phyloP scores from a whole-genome alignment of 2,888 invertebrate species.

The Macropis europaea region DNA sequence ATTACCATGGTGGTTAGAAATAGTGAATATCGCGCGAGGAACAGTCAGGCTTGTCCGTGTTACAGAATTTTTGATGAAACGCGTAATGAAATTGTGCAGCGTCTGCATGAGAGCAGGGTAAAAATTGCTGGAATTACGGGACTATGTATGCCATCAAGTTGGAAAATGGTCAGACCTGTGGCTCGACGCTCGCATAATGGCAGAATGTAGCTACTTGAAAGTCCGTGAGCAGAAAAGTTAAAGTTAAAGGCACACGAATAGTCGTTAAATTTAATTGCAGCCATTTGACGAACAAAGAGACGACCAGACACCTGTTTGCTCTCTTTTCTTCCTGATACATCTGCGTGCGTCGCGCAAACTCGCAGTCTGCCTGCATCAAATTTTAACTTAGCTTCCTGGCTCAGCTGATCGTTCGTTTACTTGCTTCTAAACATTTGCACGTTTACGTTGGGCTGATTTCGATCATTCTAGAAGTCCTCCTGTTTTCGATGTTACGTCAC shows the following conservation, averaged over 20 bases:
- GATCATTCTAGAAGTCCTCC: too few species aligned
- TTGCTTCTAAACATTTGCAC: not conserved
- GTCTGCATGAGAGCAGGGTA: conserved; percentile 2
- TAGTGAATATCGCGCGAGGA: not conserved
- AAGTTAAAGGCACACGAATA: conserved; percentile 62
- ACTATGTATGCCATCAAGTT: conserved; percentile 17
- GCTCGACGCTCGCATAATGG: conserved; percentile 25
- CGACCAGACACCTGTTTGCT: conserved; percentile 73
- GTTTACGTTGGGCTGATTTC: not conserved
- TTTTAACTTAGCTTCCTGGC: not conserved
- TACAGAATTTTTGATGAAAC: not conserved
- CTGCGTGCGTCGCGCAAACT: not conserved
- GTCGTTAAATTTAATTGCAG: conserved; percentile 70
- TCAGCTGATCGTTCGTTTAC: not conserved
- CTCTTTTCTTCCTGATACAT: conserved; percentile 57
- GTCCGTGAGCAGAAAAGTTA: conserved; percentile 42
- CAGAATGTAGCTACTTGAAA: conserved; percentile 29
- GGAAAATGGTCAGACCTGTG: conserved; percentile 27
- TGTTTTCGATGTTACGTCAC: too few species aligned
- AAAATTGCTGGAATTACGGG: conserved; percentile 26
- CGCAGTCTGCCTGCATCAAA: conserved; percentile 1
- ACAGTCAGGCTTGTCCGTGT: not conserved
- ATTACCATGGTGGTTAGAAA: not conserved
- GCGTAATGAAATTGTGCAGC: not conserved
- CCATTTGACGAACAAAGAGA: conserved; percentile 55